phyloP scores from a whole-genome alignment of 2,797 vertebrate species.

The Rhinichthys osculus region DNA sequence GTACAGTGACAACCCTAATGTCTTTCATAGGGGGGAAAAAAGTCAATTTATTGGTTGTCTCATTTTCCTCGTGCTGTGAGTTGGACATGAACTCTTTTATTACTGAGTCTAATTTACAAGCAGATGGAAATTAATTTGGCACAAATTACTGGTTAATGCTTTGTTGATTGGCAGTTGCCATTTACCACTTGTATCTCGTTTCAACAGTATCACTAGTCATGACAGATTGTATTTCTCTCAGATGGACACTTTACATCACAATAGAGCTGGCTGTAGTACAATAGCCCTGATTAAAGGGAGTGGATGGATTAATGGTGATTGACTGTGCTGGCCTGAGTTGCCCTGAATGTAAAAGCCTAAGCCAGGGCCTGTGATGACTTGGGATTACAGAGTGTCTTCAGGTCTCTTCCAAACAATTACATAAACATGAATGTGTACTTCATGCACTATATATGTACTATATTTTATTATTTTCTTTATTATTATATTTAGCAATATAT shows the following conservation, averaged over 20 bases:
- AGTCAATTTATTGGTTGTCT: background rate
- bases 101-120: slow-evolving; percentile 13
- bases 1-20: too few species aligned
- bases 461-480: background rate
- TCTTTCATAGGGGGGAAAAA: background rate
- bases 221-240: slow-evolving; percentile 47
- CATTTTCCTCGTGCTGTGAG: background rate
- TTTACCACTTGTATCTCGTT: slow-evolving; percentile 43
- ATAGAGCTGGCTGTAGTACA: slow-evolving; percentile 40
- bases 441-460: background rate
- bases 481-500: background rate
- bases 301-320: slow-evolving; percentile 49
- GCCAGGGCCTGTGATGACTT: background rate
- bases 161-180: slow-evolving; percentile 37
- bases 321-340: slow-evolving; percentile 24
- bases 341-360: slow-evolving; percentile 37
- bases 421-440: slow-evolving; percentile 9
- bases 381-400: slow-evolving; percentile 4
- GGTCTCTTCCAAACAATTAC: too few species aligned
- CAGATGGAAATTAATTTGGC: slow-evolving; percentile 37
- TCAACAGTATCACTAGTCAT: slow-evolving; percentile 37
- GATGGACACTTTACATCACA: slow-evolving; percentile 41
- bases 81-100: background rate
- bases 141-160: slow-evolving; percentile 16
- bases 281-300: slow-evolving; percentile 49